These are phyloP conservation scores for Meiosimyza platycephala DNA, from an alignment of 2,888 invertebrate genomes.

Conservation along the genomic window DNA sequence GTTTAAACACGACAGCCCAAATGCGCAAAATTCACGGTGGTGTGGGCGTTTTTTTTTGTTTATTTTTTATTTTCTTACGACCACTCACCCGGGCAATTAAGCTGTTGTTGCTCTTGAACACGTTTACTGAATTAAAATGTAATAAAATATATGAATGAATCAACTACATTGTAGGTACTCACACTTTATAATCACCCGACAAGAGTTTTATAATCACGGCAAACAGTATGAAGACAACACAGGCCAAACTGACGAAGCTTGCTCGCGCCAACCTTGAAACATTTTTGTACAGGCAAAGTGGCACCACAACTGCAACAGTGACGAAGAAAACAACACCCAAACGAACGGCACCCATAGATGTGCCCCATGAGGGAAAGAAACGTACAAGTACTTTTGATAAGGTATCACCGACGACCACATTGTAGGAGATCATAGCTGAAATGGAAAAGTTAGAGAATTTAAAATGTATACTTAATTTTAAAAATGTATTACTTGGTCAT, in stretches of 20 bases:
- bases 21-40: too few species aligned
- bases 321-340: constrained; percentile 75
- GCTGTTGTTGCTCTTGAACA: background rate
- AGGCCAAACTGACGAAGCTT: constrained; percentile 71
- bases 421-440: constrained; percentile 89
- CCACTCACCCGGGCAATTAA: too few species aligned
- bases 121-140: background rate
- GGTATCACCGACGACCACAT: constrained; percentile 88
- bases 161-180: constrained; percentile 67
- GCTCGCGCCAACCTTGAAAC: constrained; percentile 69
- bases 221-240: constrained; percentile 78
- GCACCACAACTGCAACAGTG: constrained; percentile 80
- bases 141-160: constrained; percentile 3
- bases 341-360: constrained; percentile 67
- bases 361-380: constrained; percentile 70
- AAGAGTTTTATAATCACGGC: constrained; percentile 71
- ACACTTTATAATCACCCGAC: constrained; percentile 73
- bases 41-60: too few species aligned
- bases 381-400: constrained; percentile 84
- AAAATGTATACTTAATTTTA: too few species aligned
- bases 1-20: too few species aligned
- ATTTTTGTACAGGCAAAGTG: constrained; percentile 82
- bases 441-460: constrained; percentile 50
- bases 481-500: too few species aligned
- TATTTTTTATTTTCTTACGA: too few species aligned